Evolutionary conservation across 37 sponge, comb jelly and placozoan species (phyloP), one percentile per base, ranked within the genome.

Genomic region (Ephydatia muelleri): DNA sequence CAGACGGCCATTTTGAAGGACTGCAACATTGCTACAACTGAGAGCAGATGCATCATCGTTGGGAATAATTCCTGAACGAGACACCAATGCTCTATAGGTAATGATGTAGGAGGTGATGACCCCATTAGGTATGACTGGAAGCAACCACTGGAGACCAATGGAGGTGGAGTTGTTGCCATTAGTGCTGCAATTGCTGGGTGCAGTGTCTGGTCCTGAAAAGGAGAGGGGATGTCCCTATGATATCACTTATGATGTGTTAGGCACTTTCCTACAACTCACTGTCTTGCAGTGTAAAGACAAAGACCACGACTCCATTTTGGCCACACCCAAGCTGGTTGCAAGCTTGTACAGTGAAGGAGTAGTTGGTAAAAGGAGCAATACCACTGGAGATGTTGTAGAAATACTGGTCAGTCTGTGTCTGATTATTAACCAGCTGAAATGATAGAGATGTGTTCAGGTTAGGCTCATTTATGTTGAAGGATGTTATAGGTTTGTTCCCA

Each of bases 341-440:
- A n/a, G n/a, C n/a, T n/a, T n/a, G n/a, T n/a, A n/a, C 86, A 35
- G 66, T 81, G 70, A 88, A 92, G 38, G 31, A 25, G 73, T 92
- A 92, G 26, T 36, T 73, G 32, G 77, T 88, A 77, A 85, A 88
- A 5, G 92, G 92, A 25, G 84, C 40, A 40, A 92, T 80, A 25
- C 31, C 80, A 19, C 34, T 34, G 13, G 80, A 40, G 29, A 79
- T 29, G 22, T 86, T 86, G 73, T 38, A 79, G 65, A 26, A 71
- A 34, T 43, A 43, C 47, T 43, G 47, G 47, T 8, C 8, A 68
- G 35, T 43, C 35, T 49, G 64, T 67, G 43, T 35, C 32, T 36
- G 33, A 68, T 23, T 27, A 8, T 40, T 6, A 76, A 33, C 68
- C 23, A 25, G 31, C 43, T 68, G 31, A 67, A 11, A 3, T 38